Conservation (phyloP, 23 tunicate species). For the Phallusia fumigata region DNA sequence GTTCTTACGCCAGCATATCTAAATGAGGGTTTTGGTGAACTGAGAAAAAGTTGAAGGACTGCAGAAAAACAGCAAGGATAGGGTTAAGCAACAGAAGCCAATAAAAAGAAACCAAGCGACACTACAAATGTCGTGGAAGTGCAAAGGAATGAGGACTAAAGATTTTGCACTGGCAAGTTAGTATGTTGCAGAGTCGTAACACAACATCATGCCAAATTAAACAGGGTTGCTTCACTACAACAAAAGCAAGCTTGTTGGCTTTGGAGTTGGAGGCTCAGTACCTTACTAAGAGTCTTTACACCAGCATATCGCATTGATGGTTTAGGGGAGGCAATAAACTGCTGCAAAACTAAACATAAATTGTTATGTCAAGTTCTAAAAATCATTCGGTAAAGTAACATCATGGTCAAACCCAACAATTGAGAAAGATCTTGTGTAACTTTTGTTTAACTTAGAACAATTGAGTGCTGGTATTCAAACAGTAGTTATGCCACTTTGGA, state of each 20-base stretch:
- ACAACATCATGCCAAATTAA: not conserved
- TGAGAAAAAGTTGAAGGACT: slow-evolving; percentile 92
- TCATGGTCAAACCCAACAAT: too few relatives aligned
- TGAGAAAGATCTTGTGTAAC: too few relatives aligned
- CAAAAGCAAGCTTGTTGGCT: not conserved
- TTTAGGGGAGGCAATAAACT: slow-evolving; percentile 65
- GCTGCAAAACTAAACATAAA: slow-evolving; percentile 71
- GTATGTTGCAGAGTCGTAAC: not conserved
- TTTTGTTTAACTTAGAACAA: too few relatives aligned
- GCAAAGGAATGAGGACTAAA: not conserved
- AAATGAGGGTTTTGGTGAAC: slow-evolving; percentile 98
- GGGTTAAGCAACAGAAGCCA: not conserved
- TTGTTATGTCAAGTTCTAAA: too few relatives aligned
- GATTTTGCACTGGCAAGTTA: not conserved
- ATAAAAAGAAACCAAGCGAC: not conserved
- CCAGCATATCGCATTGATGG: slow-evolving; percentile 92
- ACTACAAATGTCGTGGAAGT: not conserved
- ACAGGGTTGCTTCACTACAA: not conserved
- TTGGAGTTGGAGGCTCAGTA: not conserved
- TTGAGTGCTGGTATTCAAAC: too few relatives aligned
- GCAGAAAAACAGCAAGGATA: not conserved
- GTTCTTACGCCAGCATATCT: slow-evolving; percentile 99
- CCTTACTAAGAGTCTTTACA: slow-evolving; percentile 84
- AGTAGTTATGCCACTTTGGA: too few relatives aligned
- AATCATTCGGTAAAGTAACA: too few relatives aligned